A percentile compares a stretch with the other conserved stretches of the same genome.
These are phyloP conservation scores for Acropora tenuis DNA, from an alignment of 64 coral and sea anemone species.

Conservation along the genomic window DNA sequence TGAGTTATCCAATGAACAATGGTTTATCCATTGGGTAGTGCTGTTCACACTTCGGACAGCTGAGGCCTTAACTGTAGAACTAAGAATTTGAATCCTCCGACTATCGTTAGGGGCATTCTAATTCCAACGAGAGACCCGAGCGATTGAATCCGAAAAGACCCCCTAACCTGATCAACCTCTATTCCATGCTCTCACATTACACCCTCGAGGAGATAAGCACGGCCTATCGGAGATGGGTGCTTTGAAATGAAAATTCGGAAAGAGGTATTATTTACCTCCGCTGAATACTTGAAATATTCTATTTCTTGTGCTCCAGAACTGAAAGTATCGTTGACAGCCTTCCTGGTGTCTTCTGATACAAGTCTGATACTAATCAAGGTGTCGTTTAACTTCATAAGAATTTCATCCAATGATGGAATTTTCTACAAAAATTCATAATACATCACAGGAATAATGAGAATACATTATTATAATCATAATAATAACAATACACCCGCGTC, in stretches of 20 bases:
- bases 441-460: background rate
- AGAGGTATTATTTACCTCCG: slow-evolving; percentile 48
- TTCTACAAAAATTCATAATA: slow-evolving; percentile 14
- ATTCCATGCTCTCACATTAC: background rate
- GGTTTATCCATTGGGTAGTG: no score
- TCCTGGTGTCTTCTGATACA: slow-evolving; percentile 41
- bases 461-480: background rate
- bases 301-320: slow-evolving; percentile 50
- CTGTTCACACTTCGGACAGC: no score
- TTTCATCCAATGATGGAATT: slow-evolving; percentile 77
- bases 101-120: no score
- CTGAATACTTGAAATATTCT: slow-evolving; percentile 59
- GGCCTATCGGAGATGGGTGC: no score
- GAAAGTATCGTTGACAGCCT: slow-evolving; percentile 60
- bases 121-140: no score
- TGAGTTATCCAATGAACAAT: no score
- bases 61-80: no score
- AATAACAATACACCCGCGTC: background rate
- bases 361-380: slow-evolving; percentile 43
- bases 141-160: no score
- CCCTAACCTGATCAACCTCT: no score
- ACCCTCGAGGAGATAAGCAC: background rate
- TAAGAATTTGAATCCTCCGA: no score
- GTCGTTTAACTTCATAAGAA: slow-evolving; percentile 63
- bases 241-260: background rate